These are phyloP conservation scores for Catharus ustulatus DNA, from an alignment of 2,797 vertebrate genomes.

Conservation along the genomic window DNA sequence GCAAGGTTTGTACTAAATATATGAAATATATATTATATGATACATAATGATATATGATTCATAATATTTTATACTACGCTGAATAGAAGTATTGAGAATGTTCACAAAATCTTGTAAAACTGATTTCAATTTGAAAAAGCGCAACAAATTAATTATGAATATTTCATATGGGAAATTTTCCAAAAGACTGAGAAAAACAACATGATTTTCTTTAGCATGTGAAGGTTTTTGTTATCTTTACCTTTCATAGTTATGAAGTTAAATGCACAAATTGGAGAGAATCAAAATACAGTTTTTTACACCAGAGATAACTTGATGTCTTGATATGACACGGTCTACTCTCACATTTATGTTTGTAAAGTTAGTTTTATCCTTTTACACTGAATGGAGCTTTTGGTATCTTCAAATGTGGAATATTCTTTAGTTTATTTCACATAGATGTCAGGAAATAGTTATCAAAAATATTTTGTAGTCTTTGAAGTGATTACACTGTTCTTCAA, in stretches of 20 bases:
- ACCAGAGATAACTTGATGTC: background rate
- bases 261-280: background rate
- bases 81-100: background rate
- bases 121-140: background rate
- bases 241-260: background rate
- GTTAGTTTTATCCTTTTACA: background rate
- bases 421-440: background rate
- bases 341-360: background rate
- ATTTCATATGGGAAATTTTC: background rate
- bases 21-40: background rate
- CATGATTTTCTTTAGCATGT: background rate
- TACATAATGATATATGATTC: too few relatives aligned
- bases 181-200: background rate
- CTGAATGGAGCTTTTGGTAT: background rate
- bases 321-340: background rate
- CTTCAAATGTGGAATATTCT: background rate
- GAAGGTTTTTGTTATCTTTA: background rate
- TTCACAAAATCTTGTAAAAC: background rate
- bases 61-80: background rate
- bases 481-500: background rate
- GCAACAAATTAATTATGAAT: background rate
- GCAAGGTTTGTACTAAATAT: background rate
- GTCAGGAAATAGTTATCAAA: background rate
- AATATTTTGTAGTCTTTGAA: background rate
- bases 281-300: background rate